Conservation (phyloP, 2,888 invertebrate genomes). For the Mystacides longicornis region DNA sequence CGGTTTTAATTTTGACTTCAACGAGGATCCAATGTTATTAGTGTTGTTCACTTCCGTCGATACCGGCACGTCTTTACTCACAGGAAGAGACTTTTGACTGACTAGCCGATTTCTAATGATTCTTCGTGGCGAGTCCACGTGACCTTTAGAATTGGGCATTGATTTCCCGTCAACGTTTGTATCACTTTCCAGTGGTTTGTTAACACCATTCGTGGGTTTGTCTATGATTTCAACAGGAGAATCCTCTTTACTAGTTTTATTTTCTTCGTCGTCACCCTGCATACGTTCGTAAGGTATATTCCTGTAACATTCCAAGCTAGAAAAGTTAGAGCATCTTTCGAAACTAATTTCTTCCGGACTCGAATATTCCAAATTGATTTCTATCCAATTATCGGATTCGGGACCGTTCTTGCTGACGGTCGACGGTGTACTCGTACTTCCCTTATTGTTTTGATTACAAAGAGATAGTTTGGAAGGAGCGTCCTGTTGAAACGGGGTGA, state of each 20-base stretch:
- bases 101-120: constrained; percentile 34
- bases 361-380: constrained; percentile 63
- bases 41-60: constrained; percentile 29
- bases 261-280: constrained; percentile 32
- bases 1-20: constrained; percentile 40
- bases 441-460: constrained; percentile 27
- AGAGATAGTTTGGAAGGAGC: constrained; percentile 29
- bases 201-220: constrained; percentile 28
- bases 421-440: constrained; percentile 26
- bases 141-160: constrained; percentile 35
- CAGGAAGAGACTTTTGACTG: constrained; percentile 44
- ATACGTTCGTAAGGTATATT: constrained; percentile 44
- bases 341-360: constrained; percentile 57
- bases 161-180: constrained; percentile 10
- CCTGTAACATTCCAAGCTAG: constrained; percentile 34
- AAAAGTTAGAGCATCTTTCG: constrained; percentile 47
- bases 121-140: constrained; percentile 37
- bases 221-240: constrained; percentile 27
- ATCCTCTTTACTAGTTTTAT: constrained; percentile 34
- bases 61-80: constrained; percentile 36
- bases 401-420: constrained; percentile 29
- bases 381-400: constrained; percentile 61
- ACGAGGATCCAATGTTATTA: constrained; percentile 32
- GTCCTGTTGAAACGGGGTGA: constrained; percentile 32
- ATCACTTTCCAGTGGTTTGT: constrained; percentile 26